Base-by-base conservation (phyloP, 2,797 vertebrate genomes). In the Eurystomus glaucurus region DNA sequence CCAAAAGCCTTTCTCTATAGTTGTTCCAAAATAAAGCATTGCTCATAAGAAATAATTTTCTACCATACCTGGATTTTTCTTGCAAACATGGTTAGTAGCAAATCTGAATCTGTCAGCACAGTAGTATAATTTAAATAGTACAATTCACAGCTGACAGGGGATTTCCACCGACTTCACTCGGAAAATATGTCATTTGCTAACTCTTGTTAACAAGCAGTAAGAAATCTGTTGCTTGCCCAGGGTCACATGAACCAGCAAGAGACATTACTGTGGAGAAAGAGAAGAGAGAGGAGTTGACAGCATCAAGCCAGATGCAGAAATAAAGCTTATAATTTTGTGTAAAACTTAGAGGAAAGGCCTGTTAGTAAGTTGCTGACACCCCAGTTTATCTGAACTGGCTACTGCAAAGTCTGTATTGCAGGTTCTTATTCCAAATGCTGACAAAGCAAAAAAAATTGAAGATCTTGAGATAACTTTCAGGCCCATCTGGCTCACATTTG, bases 161-260 rank as follows among this genome's bases (percentile, higher is more conserved):
- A 97, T 97, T 97, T 97, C 96, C 96, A 97, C 84, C n/a, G 3
- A 93, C 88, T 93, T 95, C 94, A 93, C 41, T 94, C 92, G 75
- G 93, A 97, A 97, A 97, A 96, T 96, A 97, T 95, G 94, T 80
- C 81, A 94, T 95, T 94, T 91, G 52, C 85, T 96, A 94, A 94
- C 86, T 89, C 92, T 97, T 91, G 57, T 94, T 95, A 97, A 94
- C 92, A 94, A 88, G 84, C 77, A 90, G 77, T 75, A 92, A 97
- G 88, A 81, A 91, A 94, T 96, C 90, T 77, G 15, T 83, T 95
- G 79, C 86, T 96, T 95, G 88, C 83, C 77, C 80, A 95, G 41
- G 29, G 80, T 96, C 68, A 89, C 90, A 70, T 0, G 16, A 87
- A 45, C 77, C 71, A 94, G 75, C 41, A 88, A 75, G 84, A 94